Percentiles rank a stretch among this genome's conserved stretches.
Conservation (phyloP, 2,113 vertebrate genomes). For the Silurus asotus region DNA sequence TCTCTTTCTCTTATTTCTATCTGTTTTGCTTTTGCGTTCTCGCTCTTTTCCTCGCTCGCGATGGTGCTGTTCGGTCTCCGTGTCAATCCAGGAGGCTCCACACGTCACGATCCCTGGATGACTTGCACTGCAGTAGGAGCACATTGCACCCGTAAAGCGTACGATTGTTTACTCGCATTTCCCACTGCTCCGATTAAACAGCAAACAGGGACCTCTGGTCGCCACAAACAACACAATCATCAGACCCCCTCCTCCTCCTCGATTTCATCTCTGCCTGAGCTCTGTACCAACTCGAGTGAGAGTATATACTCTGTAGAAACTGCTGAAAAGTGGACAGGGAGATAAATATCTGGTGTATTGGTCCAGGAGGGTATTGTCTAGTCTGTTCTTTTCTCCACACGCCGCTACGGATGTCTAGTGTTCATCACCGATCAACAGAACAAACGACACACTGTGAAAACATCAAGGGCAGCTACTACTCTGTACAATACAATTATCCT, state of each 20-base stretch:
- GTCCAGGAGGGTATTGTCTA: background rate
- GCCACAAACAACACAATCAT: constrained; percentile 29
- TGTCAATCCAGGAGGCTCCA: background rate
- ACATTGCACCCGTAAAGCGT: background rate
- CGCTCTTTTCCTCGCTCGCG: background rate
- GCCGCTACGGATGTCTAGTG: background rate
- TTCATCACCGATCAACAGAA: background rate
- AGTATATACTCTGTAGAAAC: background rate
- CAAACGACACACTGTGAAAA: background rate
- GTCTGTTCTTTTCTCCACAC: background rate
- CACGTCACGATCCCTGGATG: background rate
- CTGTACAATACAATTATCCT: background rate
- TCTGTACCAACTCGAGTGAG: background rate
- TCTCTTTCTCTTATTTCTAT: background rate
- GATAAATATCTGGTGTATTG: background rate
- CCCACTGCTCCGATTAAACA: constrained; percentile 35
- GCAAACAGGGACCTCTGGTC: constrained; percentile 17
- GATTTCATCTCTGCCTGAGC: constrained; percentile 18
- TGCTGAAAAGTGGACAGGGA: background rate
- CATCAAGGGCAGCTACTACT: background rate
- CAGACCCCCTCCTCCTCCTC: constrained; percentile 4
- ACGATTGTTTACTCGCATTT: constrained; percentile 28
- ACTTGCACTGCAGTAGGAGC: constrained; percentile 6
- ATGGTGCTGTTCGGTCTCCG: background rate
- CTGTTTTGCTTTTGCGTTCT: background rate